Evolutionary conservation across 2,888 invertebrate species (phyloP), one percentile per base, ranked within the genome.

Genomic region (Phengaris arion): DNA sequence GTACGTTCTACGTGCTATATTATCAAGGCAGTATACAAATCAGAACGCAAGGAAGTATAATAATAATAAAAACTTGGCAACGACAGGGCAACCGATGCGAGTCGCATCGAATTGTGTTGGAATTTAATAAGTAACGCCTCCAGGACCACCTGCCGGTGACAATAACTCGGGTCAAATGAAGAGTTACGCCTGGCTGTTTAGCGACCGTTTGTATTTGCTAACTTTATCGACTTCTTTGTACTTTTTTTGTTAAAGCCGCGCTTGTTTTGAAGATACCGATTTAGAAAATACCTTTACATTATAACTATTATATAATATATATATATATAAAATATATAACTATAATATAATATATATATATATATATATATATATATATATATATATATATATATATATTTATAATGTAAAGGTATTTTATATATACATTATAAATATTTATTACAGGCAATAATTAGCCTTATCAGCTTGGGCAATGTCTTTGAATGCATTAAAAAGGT

Each of bases 101-200:
- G 64, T 15, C 51, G 74, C 15, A 74, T 35, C 68, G 13, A 64
- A 68, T 64, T 75, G 75, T 78, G 77, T 75, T 78, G 64, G 78
- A 81, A 80, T 81, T 80, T 79, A 80, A 81, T 81, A 80, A 80
- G 78, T 78, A 77, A 75, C 72, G 45, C 75, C 70, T 59, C 69
- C 74, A 77, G 76, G 78, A 76, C 75, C 78, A 77, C 78, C 77
- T 79, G 78, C 77, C 68, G 35, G 22, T 74, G 75, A 75, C 78
- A 48, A 79, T 80, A 77, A 76, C 77, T 79, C 76, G 54, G 68
- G 52, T 73, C 77, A 81, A 85, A 88, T 87, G 85, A 87, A 88
- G 88, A 88, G 81, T 82, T 86, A 88, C 83, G 83, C 79, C 79
- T 78, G 76, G 79, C 85, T 84, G 87, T 89, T 64, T 87, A 88